Evolutionary conservation across 2,888 invertebrate genomes (phyloP), one percentile per base, ranked within the genome.

Genomic region (Lasius fuliginosus): DNA sequence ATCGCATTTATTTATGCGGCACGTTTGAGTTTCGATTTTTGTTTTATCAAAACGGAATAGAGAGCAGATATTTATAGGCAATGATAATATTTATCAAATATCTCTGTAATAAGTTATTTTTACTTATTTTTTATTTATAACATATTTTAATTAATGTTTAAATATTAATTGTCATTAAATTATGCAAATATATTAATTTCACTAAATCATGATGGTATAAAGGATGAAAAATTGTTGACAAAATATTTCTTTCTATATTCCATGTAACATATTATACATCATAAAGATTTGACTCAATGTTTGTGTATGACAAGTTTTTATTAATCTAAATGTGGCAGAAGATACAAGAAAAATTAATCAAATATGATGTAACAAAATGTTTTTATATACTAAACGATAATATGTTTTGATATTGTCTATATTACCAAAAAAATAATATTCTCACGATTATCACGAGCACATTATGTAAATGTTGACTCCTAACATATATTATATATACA

Each of bases 1-100:
- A 77, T 68, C 58, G 36, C 65, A 84, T 77, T 90, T 86, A 86
- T 86, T 85, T 81, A 88, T 84, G 64, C 85, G 75, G 65, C 82
- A 82, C 53, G 23, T 60, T 30, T 42, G 23, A 27, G 62, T 84
- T 76, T 71, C 82, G 65, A 58, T 83, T 87, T 46, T 74, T 49
- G 40, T 62, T 81, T 9, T 8, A n/a, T 46, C 36, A 73, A 53
- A 49, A 76, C 8, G 12, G 15, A 65, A 12, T 9, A 23, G 23
- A 71, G 36, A 3, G 12, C 23, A 27, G 15, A 12, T 67, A 67
- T 53, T 67, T 36, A 23, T 33, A 6, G 9, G 23, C 23, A 33
- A 15, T 33, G 6, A 64, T 36, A 11, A 36, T 36, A 36, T 23
- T 4, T 23, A 67, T 30, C 15, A 46, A 30, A 33, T 64, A 46